These are phyloP conservation scores for Percopsis transmontana DNA, from an alignment of 2,113 vertebrate genomes.

Conservation along the genomic window DNA sequence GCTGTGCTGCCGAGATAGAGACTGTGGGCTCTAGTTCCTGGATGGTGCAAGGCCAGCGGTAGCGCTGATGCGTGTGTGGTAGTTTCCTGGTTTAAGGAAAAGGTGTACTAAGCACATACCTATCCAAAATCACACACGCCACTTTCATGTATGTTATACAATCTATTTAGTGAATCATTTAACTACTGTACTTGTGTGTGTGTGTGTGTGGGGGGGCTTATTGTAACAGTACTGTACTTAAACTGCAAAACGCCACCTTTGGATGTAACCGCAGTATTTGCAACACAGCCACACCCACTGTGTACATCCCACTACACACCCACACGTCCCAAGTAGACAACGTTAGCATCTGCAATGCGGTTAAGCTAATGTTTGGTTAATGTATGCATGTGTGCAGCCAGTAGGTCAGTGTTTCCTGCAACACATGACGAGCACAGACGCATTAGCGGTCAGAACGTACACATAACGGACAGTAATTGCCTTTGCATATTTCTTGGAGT, in stretches of 20 bases:
- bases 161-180: too few species aligned
- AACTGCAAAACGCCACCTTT: too few species aligned
- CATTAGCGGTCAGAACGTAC: constrained; percentile 64
- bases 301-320: constrained; percentile 1
- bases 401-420: constrained; percentile 41
- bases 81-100: too few species aligned
- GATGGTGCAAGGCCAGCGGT: too few species aligned
- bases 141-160: too few species aligned
- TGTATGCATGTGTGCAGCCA: constrained; percentile 38
- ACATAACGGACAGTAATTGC: constrained; percentile 76
- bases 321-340: background rate
- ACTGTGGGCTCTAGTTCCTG: too few species aligned
- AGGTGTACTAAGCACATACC: too few species aligned
- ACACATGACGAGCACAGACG: constrained; percentile 65
- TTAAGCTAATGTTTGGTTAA: constrained; percentile 44
- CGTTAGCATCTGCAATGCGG: constrained; percentile 15
- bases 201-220: background rate
- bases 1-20: constrained; percentile 41
- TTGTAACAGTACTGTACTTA: background rate
- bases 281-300: background rate
- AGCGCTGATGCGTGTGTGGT: constrained; percentile 75
- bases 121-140: too few species aligned
- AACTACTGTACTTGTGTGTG: too few species aligned
- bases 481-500: constrained; percentile 76
- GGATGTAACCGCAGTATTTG: background rate